phyloP scores from a whole-genome alignment of 2,113 vertebrate genomes.

The Rhinolophus ferrumequinum region DNA sequence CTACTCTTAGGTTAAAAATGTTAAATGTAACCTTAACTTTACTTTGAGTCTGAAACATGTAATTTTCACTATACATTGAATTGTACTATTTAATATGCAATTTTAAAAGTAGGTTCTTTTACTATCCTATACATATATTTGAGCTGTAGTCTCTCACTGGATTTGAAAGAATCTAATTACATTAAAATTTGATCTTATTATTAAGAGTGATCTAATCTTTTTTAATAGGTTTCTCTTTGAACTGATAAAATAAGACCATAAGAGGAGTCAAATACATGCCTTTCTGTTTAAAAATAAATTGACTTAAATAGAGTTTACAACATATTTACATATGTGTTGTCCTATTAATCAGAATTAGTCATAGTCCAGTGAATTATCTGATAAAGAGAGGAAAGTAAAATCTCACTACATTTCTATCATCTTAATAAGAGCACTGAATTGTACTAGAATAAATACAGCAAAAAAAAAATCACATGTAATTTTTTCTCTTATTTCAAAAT shows the following conservation, averaged over 20 bases:
- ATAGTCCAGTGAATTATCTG: neutral
- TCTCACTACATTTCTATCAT: neutral
- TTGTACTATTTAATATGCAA: constrained; percentile 51
- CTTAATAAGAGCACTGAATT: neutral
- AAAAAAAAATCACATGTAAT: neutral
- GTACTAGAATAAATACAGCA: neutral
- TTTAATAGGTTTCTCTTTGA: neutral
- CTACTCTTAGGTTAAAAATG: constrained; percentile 52
- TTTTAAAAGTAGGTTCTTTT: neutral
- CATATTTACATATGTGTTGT: neutral
- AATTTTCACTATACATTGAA: constrained; percentile 51
- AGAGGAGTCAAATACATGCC: neutral
- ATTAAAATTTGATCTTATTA: neutral
- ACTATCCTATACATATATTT: neutral
- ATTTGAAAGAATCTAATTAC: neutral
- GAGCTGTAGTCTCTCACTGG: neutral
- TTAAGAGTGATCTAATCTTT: neutral
- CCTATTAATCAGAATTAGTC: neutral
- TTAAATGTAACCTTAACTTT: constrained; percentile 43
- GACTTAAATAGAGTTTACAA: neutral
- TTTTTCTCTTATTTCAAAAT: neutral
- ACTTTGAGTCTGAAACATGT: constrained; percentile 49
- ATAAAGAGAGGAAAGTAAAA: neutral
- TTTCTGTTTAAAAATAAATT: neutral
- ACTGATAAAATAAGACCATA: neutral